A percentile compares a stretch with the other conserved stretches of the same genome.
phyloP scores from a whole-genome alignment of 2,113 vertebrate genomes.

The Lampris incognitus region DNA sequence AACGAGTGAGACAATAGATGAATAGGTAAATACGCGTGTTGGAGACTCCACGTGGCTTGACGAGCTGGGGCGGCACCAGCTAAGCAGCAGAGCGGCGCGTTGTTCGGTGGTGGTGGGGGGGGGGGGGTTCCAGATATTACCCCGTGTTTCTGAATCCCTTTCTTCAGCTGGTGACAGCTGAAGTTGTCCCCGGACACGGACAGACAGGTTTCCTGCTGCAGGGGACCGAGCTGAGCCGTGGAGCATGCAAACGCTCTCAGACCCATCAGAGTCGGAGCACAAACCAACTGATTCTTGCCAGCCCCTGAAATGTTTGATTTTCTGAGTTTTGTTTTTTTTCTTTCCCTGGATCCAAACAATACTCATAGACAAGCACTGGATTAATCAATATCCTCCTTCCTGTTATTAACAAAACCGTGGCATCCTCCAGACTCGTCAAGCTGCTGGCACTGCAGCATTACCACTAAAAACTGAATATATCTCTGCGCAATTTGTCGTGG shows the following conservation, averaged over 20 bases:
- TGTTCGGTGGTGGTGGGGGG: constrained; percentile 14
- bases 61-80: constrained; percentile 31
- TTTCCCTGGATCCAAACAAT: no score
- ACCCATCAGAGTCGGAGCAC: constrained; percentile 39
- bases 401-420: no score
- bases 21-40: constrained; percentile 17
- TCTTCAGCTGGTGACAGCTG: constrained; percentile 70
- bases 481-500: no score
- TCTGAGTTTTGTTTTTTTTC: not conserved
- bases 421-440: no score
- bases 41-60: constrained; percentile 44
- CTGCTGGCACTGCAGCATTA: no score
- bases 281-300: constrained; percentile 30
- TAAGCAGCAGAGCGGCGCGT: constrained; percentile 44
- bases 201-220: constrained; percentile 55
- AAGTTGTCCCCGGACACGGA: constrained; percentile 44
- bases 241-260: constrained; percentile 41
- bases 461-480: no score
- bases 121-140: constrained; percentile 61
- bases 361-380: no score
- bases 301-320: constrained; percentile 4
- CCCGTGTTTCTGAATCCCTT: constrained; percentile 62
- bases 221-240: constrained; percentile 34
- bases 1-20: constrained; percentile 38
- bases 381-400: no score